Evolutionary conservation across 2,888 invertebrate genomes (phyloP).

Genomic region (Andrena camellia): DNA sequence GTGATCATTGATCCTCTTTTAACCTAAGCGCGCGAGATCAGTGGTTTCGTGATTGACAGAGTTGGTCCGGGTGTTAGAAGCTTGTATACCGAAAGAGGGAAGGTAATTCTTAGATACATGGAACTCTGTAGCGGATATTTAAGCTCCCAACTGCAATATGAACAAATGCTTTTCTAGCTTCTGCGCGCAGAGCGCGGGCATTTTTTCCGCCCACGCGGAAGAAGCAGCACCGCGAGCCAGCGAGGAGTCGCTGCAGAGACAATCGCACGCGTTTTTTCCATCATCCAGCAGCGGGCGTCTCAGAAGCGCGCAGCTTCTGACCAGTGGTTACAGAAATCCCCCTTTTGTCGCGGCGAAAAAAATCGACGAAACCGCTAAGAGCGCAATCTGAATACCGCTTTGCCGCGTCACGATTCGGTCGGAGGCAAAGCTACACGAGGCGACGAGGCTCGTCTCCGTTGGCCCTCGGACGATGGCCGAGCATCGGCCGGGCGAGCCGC

Average conservation of each 20-base stretch:
- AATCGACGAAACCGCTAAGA: constrained; percentile 84
- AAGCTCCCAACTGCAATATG: too few species aligned
- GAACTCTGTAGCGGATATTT: too few species aligned
- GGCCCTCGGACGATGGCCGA: neutral
- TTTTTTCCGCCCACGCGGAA: neutral
- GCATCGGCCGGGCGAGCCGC: constrained; percentile 42
- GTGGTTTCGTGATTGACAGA: too few species aligned
- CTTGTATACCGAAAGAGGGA: too few species aligned
- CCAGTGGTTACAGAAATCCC: constrained; percentile 81
- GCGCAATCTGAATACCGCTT: constrained; percentile 85
- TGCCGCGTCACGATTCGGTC: constrained; percentile 83
- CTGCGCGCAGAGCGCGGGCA: too few species aligned
- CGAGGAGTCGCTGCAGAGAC: neutral
- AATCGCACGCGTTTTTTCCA: constrained; percentile 50
- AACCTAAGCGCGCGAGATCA: too few species aligned
- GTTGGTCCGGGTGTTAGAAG: too few species aligned
- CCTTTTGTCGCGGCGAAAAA: constrained; percentile 79
- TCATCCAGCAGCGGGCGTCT: constrained; percentile 33
- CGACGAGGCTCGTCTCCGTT: constrained; percentile 17
- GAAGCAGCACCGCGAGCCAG: neutral
- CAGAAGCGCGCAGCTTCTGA: constrained; percentile 73
- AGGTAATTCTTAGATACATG: too few species aligned
- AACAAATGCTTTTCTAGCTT: too few species aligned
- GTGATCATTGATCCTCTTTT: neutral
- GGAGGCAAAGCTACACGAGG: constrained; percentile 80